phyloP scores from a whole-genome alignment of 2,888 invertebrate genomes.

The Drosophila leonis region DNA sequence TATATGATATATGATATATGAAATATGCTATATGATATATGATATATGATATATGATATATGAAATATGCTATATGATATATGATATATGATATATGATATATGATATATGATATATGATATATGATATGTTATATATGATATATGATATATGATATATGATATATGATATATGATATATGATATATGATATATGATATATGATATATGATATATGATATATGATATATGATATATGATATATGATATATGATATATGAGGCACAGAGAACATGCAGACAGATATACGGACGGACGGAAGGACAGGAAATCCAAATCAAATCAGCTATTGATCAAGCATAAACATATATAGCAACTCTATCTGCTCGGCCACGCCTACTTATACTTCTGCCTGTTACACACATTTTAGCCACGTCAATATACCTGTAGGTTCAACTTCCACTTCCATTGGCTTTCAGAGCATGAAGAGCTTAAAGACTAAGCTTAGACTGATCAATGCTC shows the following conservation, averaged over 20 bases:
- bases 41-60: too few relatives aligned
- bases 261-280: too few relatives aligned
- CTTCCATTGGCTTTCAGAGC: not conserved
- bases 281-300: too few relatives aligned
- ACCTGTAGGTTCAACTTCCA: not conserved
- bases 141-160: constrained; percentile 1
- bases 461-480: not conserved
- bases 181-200: constrained; percentile 1
- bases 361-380: not conserved
- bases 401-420: not conserved
- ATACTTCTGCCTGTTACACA: not conserved
- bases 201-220: not conserved
- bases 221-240: not conserved
- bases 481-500: not conserved
- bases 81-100: constrained; percentile 1
- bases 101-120: constrained; percentile 1
- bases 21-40: too few relatives aligned
- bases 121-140: constrained; percentile 1
- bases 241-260: not conserved
- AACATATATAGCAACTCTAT: too few relatives aligned
- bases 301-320: too few relatives aligned
- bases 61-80: too few relatives aligned
- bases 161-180: not conserved
- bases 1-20: too few relatives aligned
- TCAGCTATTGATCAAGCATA: too few relatives aligned